A percentile compares a stretch with the other conserved stretches of the same genome.
Conservation (phyloP, 53 echinoderm and acorn worm genomes). For the Echinarachnius parma region DNA sequence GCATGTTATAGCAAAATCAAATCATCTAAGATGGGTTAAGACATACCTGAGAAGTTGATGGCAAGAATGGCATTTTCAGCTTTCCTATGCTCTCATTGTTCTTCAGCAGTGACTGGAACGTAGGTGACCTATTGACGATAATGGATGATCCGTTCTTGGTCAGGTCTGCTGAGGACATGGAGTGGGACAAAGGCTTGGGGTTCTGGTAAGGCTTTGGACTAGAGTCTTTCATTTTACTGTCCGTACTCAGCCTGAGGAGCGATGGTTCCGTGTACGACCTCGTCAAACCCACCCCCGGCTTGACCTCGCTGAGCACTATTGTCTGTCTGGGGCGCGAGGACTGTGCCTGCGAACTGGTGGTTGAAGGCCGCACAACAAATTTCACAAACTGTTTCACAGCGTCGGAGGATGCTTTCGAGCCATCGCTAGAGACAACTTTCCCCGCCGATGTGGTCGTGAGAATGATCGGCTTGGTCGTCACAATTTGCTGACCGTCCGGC, state of each 20-base stretch:
- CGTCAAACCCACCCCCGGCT: not conserved
- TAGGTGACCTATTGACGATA: not conserved
- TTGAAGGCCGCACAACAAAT: slow-evolving; percentile 26
- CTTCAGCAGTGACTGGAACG: slow-evolving; percentile 20
- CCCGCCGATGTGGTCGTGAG: slow-evolving; percentile 7
- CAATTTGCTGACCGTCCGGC: slow-evolving; percentile 26
- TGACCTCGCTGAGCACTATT: slow-evolving; percentile 15
- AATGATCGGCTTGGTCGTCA: slow-evolving; percentile 32
- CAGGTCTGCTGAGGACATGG: not conserved
- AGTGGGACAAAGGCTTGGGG: not conserved
- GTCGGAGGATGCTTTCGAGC: not conserved
- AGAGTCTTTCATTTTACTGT: not conserved
- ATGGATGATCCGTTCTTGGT: slow-evolving; percentile 9
- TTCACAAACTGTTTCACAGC: slow-evolving; percentile 18
- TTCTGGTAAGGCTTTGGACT: not conserved
- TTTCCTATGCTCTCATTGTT: not conserved
- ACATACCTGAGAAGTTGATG: slow-evolving; percentile 36
- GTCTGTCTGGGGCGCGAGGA: slow-evolving; percentile 13
- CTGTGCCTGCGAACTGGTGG: not conserved
- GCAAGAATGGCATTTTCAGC: slow-evolving; percentile 8
- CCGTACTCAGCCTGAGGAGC: not conserved
- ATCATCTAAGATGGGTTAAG: no score
- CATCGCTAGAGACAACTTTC: not conserved
- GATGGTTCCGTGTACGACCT: slow-evolving; percentile 20
- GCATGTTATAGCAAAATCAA: no score